These are phyloP conservation scores for Kradibia gibbosae DNA, from an alignment of 1,140 invertebrate genomes.

Conservation along the genomic window DNA sequence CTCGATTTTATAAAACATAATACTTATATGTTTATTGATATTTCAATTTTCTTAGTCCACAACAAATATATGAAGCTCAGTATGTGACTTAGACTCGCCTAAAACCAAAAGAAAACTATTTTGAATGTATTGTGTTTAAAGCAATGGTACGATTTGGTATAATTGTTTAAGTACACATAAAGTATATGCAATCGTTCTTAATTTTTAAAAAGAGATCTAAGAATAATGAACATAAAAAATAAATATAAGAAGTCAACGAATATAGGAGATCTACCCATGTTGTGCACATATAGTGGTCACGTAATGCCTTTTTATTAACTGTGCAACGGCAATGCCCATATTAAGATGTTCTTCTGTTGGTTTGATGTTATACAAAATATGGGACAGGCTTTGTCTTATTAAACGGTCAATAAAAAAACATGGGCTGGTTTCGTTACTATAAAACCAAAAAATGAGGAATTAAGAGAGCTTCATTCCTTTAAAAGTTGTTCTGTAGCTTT, in stretches of 20 bases:
- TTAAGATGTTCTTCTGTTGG: not conserved
- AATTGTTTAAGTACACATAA: not conserved
- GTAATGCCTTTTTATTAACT: not conserved
- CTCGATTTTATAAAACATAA: too few species aligned
- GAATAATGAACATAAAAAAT: too few species aligned
- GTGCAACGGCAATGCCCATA: not conserved
- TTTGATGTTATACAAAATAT: not conserved
- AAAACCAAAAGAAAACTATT: not conserved
- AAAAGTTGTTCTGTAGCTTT: not conserved
- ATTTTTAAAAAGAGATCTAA: not conserved
- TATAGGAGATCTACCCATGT: not conserved
- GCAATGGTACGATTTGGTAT: not conserved
- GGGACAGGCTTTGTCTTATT: not conserved
- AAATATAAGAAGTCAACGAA: too few species aligned
- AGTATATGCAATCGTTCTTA: not conserved
- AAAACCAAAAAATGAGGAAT: not conserved
- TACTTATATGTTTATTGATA: not conserved
- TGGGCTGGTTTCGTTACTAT: not conserved
- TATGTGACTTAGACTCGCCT: not conserved
- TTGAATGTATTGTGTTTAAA: constrained; percentile 2
- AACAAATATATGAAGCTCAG: not conserved
- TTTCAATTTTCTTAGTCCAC: not conserved
- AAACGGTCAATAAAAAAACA: not conserved
- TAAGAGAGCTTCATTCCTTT: not conserved
- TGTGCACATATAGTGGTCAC: not conserved